Evolutionary conservation across 2,797 vertebrate genomes (phyloP).

Genomic region (Myotis vivesi): DNA sequence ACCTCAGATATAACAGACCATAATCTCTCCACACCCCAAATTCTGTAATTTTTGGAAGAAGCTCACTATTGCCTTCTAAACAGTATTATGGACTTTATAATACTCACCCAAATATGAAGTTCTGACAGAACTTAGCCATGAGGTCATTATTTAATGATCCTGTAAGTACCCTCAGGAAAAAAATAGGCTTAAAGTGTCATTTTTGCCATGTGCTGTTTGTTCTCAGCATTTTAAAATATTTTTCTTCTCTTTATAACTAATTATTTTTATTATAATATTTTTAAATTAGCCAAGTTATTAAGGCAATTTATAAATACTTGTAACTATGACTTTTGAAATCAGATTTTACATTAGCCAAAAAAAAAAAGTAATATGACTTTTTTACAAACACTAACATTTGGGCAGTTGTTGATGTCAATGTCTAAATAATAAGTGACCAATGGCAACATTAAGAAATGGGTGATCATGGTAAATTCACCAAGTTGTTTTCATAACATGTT

Average conservation of each 20-base stretch:
- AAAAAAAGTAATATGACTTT: conserved; percentile 7
- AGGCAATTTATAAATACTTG: conserved; percentile 28
- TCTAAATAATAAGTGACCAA: conserved; percentile 39
- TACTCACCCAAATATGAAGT: conserved; percentile 41
- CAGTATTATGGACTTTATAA: background rate
- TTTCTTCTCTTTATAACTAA: conserved; percentile 41
- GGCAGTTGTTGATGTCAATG: background rate
- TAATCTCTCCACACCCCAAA: background rate
- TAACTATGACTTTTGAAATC: conserved; percentile 46
- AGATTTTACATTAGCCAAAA: conserved; percentile 41
- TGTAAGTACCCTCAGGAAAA: conserved; percentile 46
- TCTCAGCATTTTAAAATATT: conserved; percentile 9
- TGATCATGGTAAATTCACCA: background rate
- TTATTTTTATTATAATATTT: conserved; percentile 49
- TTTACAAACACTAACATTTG: background rate
- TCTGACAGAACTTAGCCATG: conserved; percentile 65
- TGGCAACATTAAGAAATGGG: background rate
- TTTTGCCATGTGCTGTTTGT: conserved; percentile 64
- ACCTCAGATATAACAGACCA: background rate
- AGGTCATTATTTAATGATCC: conserved; percentile 48
- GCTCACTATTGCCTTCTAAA: background rate
- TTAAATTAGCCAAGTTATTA: conserved; percentile 1
- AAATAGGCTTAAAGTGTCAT: conserved; percentile 66
- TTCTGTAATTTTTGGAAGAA: background rate
- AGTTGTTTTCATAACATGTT: conserved; percentile 51